A percentile compares a stretch with the other conserved stretches of the same genome.
Evolutionary conservation across 2,888 invertebrate genomes (phyloP).

Genomic region (Villa cingulata): DNA sequence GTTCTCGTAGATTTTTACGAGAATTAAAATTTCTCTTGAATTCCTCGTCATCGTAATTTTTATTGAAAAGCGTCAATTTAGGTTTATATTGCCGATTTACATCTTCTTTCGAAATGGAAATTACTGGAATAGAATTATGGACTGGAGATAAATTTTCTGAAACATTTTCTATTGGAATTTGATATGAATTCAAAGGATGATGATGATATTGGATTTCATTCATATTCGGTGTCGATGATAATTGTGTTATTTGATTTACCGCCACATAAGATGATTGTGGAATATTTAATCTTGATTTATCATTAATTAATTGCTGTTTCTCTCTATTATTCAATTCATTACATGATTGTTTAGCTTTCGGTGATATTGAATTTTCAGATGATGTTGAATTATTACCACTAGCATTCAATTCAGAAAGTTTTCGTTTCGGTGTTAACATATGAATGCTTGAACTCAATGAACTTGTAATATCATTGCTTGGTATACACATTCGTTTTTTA

Average conservation of each 20-base stretch:
- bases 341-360: conserved; percentile 8
- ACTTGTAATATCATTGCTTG: conserved; percentile 31
- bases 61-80: conserved; percentile 30
- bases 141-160: background rate
- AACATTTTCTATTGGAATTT: background rate
- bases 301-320: background rate
- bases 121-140: too few species aligned
- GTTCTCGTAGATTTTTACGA: background rate
- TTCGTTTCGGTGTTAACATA: conserved; percentile 16
- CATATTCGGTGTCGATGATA: conserved; percentile 4
- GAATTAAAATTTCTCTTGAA: background rate
- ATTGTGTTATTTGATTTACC: conserved; percentile 4
- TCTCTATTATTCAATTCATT: conserved; percentile 4
- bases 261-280: background rate
- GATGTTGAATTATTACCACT: background rate
- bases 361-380: background rate
- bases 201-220: background rate
- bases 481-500: conserved; percentile 26
- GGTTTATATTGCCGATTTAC: background rate
- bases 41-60: conserved; percentile 17
- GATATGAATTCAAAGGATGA: background rate
- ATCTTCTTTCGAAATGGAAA: background rate
- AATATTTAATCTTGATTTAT: background rate
- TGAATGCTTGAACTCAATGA: conserved; percentile 30
- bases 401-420: conserved; percentile 4